Percentiles rank a stretch among this genome's conserved stretches.
Evolutionary conservation across 2,113 vertebrate genomes (phyloP).

Genomic region (Vimba vimba): DNA sequence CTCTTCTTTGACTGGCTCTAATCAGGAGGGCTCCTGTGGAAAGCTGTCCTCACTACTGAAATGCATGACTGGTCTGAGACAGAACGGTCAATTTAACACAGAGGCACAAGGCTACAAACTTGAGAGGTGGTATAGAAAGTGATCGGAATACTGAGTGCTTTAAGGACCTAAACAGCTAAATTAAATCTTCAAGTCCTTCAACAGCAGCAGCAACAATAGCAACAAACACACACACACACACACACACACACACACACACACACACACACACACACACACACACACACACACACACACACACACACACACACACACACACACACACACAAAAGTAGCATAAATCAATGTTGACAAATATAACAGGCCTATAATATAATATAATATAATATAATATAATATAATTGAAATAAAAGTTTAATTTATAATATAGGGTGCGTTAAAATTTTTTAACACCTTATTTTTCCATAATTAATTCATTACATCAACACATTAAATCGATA

Average conservation of each 20-base stretch:
- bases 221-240: background rate
- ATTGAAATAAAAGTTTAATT: background rate
- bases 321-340: background rate
- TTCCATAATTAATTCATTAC: too few species aligned
- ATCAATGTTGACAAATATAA: background rate
- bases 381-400: background rate
- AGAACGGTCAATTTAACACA: constrained; percentile 49
- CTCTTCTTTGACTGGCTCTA: constrained; percentile 43
- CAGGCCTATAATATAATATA: background rate
- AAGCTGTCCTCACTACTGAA: constrained; percentile 41
- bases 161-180: constrained; percentile 29
- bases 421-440: background rate
- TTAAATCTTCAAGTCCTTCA: constrained; percentile 20
- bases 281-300: background rate
- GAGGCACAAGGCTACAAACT: constrained; percentile 39
- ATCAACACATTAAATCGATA: too few species aligned
- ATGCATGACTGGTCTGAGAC: constrained; percentile 43
- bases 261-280: background rate
- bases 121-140: constrained; percentile 42
- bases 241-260: background rate
- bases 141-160: constrained; percentile 49
- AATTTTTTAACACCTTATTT: too few species aligned
- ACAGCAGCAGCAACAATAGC: background rate
- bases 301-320: background rate
- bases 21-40: constrained; percentile 41